These are phyloP conservation scores for Echinops telfairi DNA, from an alignment of 2,113 vertebrate genomes.

Conservation along the genomic window DNA sequence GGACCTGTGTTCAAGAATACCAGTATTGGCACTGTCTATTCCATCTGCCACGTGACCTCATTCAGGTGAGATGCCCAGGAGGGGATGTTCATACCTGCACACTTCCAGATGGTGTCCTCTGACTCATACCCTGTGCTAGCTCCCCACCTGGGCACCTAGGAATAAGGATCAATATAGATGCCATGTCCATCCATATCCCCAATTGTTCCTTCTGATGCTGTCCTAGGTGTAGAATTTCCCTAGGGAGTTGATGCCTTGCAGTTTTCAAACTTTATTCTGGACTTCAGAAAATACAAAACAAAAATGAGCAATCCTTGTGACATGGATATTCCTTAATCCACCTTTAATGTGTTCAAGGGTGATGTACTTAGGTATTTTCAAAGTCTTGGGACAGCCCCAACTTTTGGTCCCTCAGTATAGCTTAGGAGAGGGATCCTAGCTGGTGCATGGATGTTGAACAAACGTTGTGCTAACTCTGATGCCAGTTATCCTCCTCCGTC, in stretches of 20 bases:
- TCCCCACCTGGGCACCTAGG: background rate
- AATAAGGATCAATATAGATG: background rate
- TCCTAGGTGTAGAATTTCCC: background rate
- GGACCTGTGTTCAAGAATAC: slow-evolving; percentile 71
- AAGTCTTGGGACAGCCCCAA: too few species aligned
- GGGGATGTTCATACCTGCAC: background rate
- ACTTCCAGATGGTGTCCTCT: background rate
- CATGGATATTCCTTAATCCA: background rate
- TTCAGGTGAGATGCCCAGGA: slow-evolving; percentile 79
- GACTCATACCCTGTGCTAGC: background rate
- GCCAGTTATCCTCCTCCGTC: background rate
- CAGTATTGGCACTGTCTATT: slow-evolving; percentile 77
- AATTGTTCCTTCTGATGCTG: background rate
- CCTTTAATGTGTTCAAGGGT: too few species aligned
- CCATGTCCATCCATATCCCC: background rate
- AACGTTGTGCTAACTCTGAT: background rate
- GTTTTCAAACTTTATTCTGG: background rate
- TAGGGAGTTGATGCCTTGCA: background rate
- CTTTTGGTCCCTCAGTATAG: too few species aligned
- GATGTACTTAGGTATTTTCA: background rate
- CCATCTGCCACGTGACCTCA: slow-evolving; percentile 69
- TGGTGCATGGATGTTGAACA: background rate
- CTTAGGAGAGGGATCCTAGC: background rate
- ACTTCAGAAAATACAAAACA: background rate
- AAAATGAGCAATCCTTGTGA: background rate